Evolutionary conservation across 2,113 vertebrate genomes (phyloP).

Genomic region (Paracanthobrama guichenoti): DNA sequence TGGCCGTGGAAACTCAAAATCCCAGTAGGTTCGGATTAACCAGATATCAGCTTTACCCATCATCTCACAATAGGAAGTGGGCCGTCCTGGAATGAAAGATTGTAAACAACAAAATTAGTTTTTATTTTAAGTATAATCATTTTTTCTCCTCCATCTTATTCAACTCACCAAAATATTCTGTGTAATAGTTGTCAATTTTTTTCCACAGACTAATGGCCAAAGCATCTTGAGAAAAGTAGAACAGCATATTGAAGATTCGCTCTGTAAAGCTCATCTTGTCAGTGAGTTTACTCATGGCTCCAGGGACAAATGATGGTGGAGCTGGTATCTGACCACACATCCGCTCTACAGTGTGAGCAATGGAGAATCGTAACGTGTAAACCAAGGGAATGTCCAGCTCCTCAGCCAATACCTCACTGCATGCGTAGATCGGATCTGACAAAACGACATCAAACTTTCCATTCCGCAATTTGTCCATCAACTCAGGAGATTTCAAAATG

Average conservation of each 20-base stretch:
- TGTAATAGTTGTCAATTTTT: slow-evolving; percentile 68
- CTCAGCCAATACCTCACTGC: slow-evolving; percentile 71
- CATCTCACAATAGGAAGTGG: slow-evolving; percentile 80
- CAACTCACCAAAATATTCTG: slow-evolving; percentile 69
- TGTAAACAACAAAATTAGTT: background rate
- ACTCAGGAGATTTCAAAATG: slow-evolving; percentile 61
- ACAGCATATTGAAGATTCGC: slow-evolving; percentile 67
- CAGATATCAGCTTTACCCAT: slow-evolving; percentile 89
- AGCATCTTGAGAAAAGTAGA: slow-evolving; percentile 64
- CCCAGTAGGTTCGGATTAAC: slow-evolving; percentile 91
- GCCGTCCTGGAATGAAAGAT: slow-evolving; percentile 70
- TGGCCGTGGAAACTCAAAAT: slow-evolving; percentile 89
- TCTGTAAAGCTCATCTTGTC: slow-evolving; percentile 75
- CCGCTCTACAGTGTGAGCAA: slow-evolving; percentile 64
- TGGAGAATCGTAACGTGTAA: slow-evolving; percentile 65
- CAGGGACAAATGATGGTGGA: slow-evolving; percentile 74
- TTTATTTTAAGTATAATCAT: background rate
- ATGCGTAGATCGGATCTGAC: slow-evolving; percentile 62
- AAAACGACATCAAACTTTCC: slow-evolving; percentile 70
- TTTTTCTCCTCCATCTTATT: background rate
- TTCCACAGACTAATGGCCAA: slow-evolving; percentile 39
- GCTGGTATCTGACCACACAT: slow-evolving; percentile 68
- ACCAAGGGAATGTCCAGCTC: slow-evolving; percentile 69
- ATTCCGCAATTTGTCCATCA: slow-evolving; percentile 66
- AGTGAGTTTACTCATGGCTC: slow-evolving; percentile 69